Evolutionary conservation across 2,113 vertebrate genomes (phyloP).

Genomic region (Brachionichthys hirsutus): DNA sequence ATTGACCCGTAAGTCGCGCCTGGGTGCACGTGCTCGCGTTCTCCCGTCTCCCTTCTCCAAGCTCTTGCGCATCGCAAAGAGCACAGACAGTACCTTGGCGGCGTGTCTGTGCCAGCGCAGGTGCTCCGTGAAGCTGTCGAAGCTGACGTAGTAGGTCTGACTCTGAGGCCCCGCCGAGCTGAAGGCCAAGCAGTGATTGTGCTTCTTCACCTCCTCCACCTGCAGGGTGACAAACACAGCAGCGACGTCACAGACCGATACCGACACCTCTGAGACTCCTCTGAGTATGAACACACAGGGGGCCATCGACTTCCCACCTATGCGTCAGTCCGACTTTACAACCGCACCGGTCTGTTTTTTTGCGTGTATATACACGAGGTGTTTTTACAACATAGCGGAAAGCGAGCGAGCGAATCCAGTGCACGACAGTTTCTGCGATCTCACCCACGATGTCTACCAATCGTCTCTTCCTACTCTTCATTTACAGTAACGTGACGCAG

Average conservation of each 20-base stretch:
- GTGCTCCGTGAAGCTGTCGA: slow-evolving; percentile 96
- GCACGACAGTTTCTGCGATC: too few species aligned
- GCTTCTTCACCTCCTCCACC: slow-evolving; percentile 98
- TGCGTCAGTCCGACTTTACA: too few species aligned
- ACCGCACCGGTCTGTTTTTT: too few species aligned
- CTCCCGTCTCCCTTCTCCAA: slow-evolving; percentile 8
- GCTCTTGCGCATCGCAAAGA: slow-evolving; percentile 7
- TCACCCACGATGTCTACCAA: too few species aligned
- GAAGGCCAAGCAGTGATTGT: slow-evolving; percentile 96
- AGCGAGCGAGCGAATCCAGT: too few species aligned
- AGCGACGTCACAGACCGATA: slow-evolving; percentile 12
- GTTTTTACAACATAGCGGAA: too few species aligned
- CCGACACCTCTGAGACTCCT: slow-evolving; percentile 11
- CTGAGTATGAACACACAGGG: too few species aligned
- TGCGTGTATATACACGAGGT: too few species aligned
- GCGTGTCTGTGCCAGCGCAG: slow-evolving; percentile 95
- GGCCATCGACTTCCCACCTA: too few species aligned
- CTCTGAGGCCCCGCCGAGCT: slow-evolving; percentile 97
- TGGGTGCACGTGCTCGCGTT: slow-evolving; percentile 31
- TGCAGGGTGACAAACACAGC: slow-evolving; percentile 56
- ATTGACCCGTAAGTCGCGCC: slow-evolving; percentile 36
- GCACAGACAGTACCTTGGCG: slow-evolving; percentile 84
- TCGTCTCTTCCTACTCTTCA: too few species aligned
- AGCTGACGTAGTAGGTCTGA: slow-evolving; percentile 97
- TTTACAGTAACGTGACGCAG: too few species aligned